Base-by-base conservation (phyloP, 1,140 invertebrate genomes). In the Probaryconus sp. region DNA sequence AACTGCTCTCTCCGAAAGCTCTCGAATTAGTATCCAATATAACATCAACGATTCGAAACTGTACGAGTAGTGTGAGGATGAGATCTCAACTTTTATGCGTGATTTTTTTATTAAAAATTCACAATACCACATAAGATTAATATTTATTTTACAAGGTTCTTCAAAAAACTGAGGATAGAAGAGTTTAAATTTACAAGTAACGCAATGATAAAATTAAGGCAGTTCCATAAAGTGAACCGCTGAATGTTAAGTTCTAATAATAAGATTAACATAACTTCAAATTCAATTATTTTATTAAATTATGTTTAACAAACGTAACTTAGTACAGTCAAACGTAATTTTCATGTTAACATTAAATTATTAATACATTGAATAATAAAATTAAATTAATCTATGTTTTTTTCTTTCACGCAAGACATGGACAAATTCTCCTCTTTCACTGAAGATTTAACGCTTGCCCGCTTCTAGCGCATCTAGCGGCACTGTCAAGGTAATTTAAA, bases 401-500 rank as follows among this genome's bases (percentile, higher is more conserved):
- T 79, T 4, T 69, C 64, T 81, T 81, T 79, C 76, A 76, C 48
- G 63, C 69, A 85, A 86, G 85, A 86, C 81, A 81, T 86, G 82
- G 85, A 86, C 80, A 86, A 85, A 58, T 87, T 86, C 65, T 87
- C 85, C 82, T 87, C 85, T 80, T 87, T 87, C 85, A 83, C 80
- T 72, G 85, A 87, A 82, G 85, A 87, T 80, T 83, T 87, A 80
- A 85, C 81, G 77, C 82, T 87, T 76, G 85, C 85, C 79, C 85
- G 85, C 79, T 87, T 87, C 85, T 86, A 87, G 85, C 85, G 85
- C 83, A 87, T 86, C 85, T 86, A 86, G 85, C 85, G 85, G 85
- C 85, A 87, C 85, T 87, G 83, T 85, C 85, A 87, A 87, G 85
- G 85, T 87, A 84, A 83, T 75, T 78, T 58, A 13, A 40, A 65